Evolutionary conservation across 1,140 invertebrate species (phyloP).

Genomic region (Drosophila bifasciata): DNA sequence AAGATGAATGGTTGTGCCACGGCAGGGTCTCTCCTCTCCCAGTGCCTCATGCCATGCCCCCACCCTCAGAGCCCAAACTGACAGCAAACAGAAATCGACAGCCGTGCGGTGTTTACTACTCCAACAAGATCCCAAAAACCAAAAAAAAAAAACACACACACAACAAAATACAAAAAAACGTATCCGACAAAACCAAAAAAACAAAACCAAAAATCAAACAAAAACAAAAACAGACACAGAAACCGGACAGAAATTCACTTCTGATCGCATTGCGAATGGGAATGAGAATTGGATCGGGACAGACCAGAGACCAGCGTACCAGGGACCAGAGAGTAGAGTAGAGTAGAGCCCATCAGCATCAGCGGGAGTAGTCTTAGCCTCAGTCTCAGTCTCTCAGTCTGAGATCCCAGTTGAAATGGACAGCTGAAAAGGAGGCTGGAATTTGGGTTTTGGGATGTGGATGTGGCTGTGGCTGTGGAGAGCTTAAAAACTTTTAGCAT

Average conservation of each 20-base stretch:
- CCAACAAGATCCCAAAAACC: slow-evolving; percentile 62
- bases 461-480: slow-evolving; percentile 23
- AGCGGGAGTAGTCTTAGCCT: slow-evolving; percentile 22
- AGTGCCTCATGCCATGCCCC: slow-evolving; percentile 3
- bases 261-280: slow-evolving; percentile 71
- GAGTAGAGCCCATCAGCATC: slow-evolving; percentile 50
- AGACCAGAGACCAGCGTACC: not conserved
- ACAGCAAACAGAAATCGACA: slow-evolving; percentile 79
- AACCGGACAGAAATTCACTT: slow-evolving; percentile 43
- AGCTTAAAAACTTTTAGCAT: slow-evolving; percentile 81
- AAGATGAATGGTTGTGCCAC: slow-evolving; percentile 74
- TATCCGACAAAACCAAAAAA: slow-evolving; percentile 58
- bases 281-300: too few relatives aligned
- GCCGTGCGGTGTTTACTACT: slow-evolving; percentile 74
- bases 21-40: slow-evolving; percentile 19
- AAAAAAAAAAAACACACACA: slow-evolving; percentile 32
- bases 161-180: not conserved
- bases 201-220: slow-evolving; percentile 22
- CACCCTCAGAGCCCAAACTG: slow-evolving; percentile 52
- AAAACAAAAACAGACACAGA: slow-evolving; percentile 33
- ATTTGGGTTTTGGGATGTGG: slow-evolving; percentile 37
- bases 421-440: slow-evolving; percentile 81
- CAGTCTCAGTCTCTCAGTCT: slow-evolving; percentile 6
- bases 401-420: slow-evolving; percentile 56
- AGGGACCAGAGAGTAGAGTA: not conserved